These are phyloP conservation scores for Pseudochaenichthys georgianus DNA, from an alignment of 2,797 vertebrate genomes.

Conservation along the genomic window DNA sequence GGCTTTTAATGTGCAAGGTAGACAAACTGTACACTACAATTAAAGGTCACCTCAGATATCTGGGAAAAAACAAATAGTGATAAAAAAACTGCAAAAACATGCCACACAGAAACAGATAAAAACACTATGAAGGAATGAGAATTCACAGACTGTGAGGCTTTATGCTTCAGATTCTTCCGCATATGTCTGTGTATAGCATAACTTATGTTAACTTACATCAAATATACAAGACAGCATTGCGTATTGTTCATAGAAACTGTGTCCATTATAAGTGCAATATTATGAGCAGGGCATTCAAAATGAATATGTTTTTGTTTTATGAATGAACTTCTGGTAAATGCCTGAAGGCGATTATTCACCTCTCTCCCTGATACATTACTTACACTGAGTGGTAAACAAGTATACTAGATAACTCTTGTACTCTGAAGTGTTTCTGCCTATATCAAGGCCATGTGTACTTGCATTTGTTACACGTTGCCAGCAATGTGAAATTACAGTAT, in stretches of 20 bases:
- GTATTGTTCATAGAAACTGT: slow-evolving; percentile 23
- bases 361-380: slow-evolving; percentile 56
- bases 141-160: slow-evolving; percentile 16
- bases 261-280: slow-evolving; percentile 21
- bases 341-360: slow-evolving; percentile 54
- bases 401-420: slow-evolving; percentile 63
- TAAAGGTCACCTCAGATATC: slow-evolving; percentile 69
- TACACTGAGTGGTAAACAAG: slow-evolving; percentile 61
- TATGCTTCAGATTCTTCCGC: slow-evolving; percentile 7
- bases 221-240: slow-evolving; percentile 23
- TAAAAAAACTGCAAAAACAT: slow-evolving; percentile 31
- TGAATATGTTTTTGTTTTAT: slow-evolving; percentile 64
- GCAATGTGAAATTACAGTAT: slow-evolving; percentile 30
- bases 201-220: slow-evolving; percentile 19
- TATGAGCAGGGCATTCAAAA: slow-evolving; percentile 38
- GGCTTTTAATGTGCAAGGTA: slow-evolving; percentile 42
- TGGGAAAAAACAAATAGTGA: slow-evolving; percentile 42
- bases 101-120: neutral
- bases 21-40: slow-evolving; percentile 57
- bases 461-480: slow-evolving; percentile 28
- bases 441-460: slow-evolving; percentile 40
- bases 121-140: slow-evolving; percentile 1
- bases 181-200: slow-evolving; percentile 21
- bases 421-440: slow-evolving; percentile 54
- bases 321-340: slow-evolving; percentile 64